Conservation (phyloP, 2,113 vertebrate genomes). For the Anser cygnoides region DNA sequence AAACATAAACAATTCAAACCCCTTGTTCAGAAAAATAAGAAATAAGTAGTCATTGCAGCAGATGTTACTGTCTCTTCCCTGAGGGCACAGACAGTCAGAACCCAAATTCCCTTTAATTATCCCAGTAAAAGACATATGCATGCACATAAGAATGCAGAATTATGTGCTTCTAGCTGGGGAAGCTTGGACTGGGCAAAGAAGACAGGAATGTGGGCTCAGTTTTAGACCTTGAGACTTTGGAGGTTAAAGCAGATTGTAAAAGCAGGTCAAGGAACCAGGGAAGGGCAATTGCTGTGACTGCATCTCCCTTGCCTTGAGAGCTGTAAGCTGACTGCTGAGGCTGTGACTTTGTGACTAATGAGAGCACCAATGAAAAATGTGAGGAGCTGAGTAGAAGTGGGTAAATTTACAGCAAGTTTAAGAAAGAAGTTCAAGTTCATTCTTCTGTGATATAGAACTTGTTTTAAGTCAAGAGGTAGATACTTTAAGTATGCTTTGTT, state of each 20-base stretch:
- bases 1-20: constrained; percentile 52
- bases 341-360: neutral
- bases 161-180: neutral
- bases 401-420: neutral
- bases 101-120: constrained; percentile 56
- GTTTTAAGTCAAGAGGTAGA: neutral
- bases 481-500: neutral
- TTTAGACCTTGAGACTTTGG: neutral
- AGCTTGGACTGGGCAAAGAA: neutral
- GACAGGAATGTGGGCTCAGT: neutral
- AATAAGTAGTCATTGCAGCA: constrained; percentile 30
- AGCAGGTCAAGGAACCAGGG: neutral
- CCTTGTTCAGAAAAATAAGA: constrained; percentile 48
- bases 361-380: neutral
- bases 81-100: constrained; percentile 57
- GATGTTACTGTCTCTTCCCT: constrained; percentile 60
- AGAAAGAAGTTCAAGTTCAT: neutral
- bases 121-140: neutral
- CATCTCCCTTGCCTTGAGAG: fast-evolving
- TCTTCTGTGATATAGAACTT: neutral
- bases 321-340: fast-evolving
- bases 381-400: neutral
- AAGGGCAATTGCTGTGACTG: neutral
- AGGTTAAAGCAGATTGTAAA: neutral
- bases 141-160: neutral